Evolutionary conservation across 2,888 invertebrate species (phyloP).

Genomic region (Dasysyrphus tricinctus): DNA sequence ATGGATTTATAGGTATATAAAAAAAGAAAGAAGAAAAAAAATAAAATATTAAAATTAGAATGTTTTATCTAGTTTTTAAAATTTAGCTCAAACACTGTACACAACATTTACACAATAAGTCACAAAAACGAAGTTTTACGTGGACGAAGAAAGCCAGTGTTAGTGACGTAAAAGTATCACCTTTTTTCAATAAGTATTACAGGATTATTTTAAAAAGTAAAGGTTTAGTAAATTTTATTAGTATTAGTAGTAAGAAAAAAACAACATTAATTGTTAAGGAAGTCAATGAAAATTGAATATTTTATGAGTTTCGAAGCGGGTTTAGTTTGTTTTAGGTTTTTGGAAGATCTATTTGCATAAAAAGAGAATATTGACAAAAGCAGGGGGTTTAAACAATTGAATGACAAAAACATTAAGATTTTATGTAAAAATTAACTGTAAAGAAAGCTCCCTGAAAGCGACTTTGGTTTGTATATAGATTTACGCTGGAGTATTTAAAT

Average conservation of each 20-base stretch:
- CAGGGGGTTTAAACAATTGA: neutral
- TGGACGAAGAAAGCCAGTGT: constrained; percentile 60
- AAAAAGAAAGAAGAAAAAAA: constrained; percentile 46
- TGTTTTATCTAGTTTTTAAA: constrained; percentile 32
- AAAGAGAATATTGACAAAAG: constrained; percentile 2
- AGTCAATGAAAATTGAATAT: neutral
- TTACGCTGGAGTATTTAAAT: neutral
- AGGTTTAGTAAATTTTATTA: neutral
- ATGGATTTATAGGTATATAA: constrained; percentile 29
- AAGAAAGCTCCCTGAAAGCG: neutral
- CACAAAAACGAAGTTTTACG: constrained; percentile 67
- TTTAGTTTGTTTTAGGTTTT: neutral
- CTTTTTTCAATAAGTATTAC: neutral
- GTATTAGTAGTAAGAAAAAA: neutral
- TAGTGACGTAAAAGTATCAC: constrained; percentile 30
- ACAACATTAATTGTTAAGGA: constrained; percentile 16
- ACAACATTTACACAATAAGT: constrained; percentile 69
- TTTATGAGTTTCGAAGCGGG: constrained; percentile 12
- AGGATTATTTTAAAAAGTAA: neutral
- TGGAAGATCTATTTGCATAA: neutral
- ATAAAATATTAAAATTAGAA: constrained; percentile 62
- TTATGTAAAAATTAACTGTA: neutral
- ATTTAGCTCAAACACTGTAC: constrained; percentile 68
- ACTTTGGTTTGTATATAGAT: neutral
- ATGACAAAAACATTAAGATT: constrained; percentile 14